Evolutionary conservation across 2,888 invertebrate species (phyloP), one percentile per base, ranked within the genome.

Genomic region (Sialis fuliginosa): DNA sequence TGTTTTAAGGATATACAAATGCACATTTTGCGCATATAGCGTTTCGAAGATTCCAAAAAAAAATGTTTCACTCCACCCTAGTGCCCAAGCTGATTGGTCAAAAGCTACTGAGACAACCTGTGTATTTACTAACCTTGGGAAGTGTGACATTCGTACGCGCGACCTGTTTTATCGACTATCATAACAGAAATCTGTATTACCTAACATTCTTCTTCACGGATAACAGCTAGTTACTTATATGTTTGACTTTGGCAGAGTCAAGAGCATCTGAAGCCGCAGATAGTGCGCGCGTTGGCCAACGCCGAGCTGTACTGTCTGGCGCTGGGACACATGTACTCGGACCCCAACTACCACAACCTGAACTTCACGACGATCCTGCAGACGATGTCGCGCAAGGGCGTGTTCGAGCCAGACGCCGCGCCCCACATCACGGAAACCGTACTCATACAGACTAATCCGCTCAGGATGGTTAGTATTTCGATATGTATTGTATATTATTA

Each of bases 311-410:
- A 93, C 71, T 93, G 93, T 69, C 74, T 87, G 65, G 91, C 93
- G 49, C 72, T 95, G 65, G 86, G 88, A 57, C 91, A 91, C 72
- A 86, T 95, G 70, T 95, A 93, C 70, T 88, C 90, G 52, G 93
- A 95, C 71, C 92, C 91, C 51, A 91, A 91, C 70, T 92, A 90
- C 71, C 87, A 90, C 75, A 90, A 86, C 69, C 79, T 92, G 58
- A 93, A 91, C 72, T 93, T 95, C 69, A 86, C 86, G 81, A 86
- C 90, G 63, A 90, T 95, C 62, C 77, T 95, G 61, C 92, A 93
- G 72, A 89, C 90, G 48, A 72, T 96, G 60, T 80, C 87, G 55
- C 74, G 93, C 61, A 93, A 93, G 67, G 92, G 93, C 51, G 83
- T 92, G 49, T 86, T 81, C 60, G 81, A 89, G 53, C 74, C 76